Conservation (phyloP, 1,140 invertebrate species). For the Eulimnadia texana region DNA sequence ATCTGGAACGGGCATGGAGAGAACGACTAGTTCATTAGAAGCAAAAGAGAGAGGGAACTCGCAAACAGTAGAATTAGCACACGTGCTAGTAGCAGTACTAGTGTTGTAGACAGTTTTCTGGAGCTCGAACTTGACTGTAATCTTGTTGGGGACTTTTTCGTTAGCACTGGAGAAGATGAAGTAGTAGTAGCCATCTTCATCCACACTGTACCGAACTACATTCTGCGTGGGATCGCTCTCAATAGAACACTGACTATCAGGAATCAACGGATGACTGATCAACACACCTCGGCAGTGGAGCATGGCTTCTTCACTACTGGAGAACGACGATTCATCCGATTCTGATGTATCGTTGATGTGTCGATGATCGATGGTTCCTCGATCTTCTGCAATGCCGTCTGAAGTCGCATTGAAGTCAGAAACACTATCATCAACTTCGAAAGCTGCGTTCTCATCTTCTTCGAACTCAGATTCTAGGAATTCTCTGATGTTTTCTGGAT, state of each 20-base stretch:
- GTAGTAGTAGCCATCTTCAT: conserved; percentile 59
- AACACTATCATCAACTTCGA: conserved; percentile 36
- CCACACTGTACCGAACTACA: conserved; percentile 37
- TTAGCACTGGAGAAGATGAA: conserved; percentile 70
- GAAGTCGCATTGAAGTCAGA: not conserved
- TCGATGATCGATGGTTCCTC: conserved; percentile 33
- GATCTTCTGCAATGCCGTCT: conserved; percentile 47
- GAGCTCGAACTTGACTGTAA: conserved; percentile 43
- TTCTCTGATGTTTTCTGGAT: not conserved
- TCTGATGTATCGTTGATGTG: conserved; percentile 44
- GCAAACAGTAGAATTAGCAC: conserved; percentile 45
- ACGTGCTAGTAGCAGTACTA: conserved; percentile 30
- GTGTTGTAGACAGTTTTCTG: conserved; percentile 52
- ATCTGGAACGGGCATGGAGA: conserved; percentile 24
- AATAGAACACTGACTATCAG: conserved; percentile 41
- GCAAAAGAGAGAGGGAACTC: conserved; percentile 48
- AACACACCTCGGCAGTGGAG: conserved; percentile 56
- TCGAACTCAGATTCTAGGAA: conserved; percentile 28
- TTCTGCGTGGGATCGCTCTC: conserved; percentile 44
- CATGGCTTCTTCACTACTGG: conserved; percentile 55
- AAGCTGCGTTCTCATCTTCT: conserved; percentile 39
- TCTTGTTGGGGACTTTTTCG: conserved; percentile 35
- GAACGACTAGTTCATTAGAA: conserved; percentile 42
- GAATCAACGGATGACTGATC: conserved; percentile 48
- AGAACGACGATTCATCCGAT: conserved; percentile 63